These are phyloP conservation scores for Artemia sp. DNA, from an alignment of 2,888 invertebrate genomes.

Conservation along the genomic window DNA sequence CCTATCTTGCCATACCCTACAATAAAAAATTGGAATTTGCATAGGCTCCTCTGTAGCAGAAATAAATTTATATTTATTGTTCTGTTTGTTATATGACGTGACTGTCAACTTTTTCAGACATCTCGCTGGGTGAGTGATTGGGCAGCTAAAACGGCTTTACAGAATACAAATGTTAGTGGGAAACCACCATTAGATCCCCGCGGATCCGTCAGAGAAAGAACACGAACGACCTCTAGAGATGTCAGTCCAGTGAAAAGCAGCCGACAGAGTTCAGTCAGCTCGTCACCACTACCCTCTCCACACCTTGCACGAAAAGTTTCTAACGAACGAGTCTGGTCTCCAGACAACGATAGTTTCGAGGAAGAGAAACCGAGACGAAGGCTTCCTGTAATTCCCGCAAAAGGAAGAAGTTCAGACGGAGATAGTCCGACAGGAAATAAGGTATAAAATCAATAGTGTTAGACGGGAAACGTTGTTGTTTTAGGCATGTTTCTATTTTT, in stretches of 20 bases:
- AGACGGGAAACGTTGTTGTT: no score
- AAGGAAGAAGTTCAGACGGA: conserved; percentile 20
- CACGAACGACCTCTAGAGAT: not conserved
- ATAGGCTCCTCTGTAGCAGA: no score
- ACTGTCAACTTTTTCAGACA: not conserved
- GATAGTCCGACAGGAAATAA: conserved; percentile 22
- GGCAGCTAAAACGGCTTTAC: conserved; percentile 7
- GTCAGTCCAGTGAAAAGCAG: conserved; percentile 8
- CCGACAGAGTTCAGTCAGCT: conserved; percentile 11
- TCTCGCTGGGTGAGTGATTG: conserved; percentile 12
- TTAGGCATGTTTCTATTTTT: no score
- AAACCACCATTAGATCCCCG: conserved; percentile 11
- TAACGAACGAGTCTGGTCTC: conserved; percentile 7
- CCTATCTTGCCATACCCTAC: no score
- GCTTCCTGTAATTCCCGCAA: conserved; percentile 1
- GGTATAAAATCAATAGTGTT: conserved; percentile 1
- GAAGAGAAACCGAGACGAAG: conserved; percentile 11
- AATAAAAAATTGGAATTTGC: no score
- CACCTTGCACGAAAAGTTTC: not conserved
- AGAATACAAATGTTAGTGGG: not conserved
- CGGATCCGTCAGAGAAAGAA: not conserved
- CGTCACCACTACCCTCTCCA: conserved; percentile 3
- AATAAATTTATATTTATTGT: no score
- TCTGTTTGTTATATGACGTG: no score
- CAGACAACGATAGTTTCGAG: conserved; percentile 12